A percentile compares a stretch with the other conserved stretches of the same genome.
Evolutionary conservation across 1,140 invertebrate species (phyloP).

Genomic region (Vollenhovia emeryi): DNA sequence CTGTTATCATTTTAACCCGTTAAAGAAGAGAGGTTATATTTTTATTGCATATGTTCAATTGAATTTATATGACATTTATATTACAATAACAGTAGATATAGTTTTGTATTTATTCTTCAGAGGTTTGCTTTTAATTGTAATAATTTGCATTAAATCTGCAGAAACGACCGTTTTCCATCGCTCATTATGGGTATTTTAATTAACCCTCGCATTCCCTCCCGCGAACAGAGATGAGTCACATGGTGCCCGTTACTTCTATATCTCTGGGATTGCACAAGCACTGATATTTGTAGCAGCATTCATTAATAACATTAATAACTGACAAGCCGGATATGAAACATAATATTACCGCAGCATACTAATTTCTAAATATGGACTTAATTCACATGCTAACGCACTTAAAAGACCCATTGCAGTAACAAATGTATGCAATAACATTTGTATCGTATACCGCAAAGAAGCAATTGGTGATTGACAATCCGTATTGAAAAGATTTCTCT

Average conservation of each 20-base stretch:
- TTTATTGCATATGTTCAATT: background rate
- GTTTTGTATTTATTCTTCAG: background rate
- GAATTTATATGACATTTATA: background rate
- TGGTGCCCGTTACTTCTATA: slow-evolving; percentile 56
- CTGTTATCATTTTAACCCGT: background rate
- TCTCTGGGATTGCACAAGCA: slow-evolving; percentile 28
- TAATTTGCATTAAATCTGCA: background rate
- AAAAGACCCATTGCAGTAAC: background rate
- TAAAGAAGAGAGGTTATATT: background rate
- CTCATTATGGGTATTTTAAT: slow-evolving; percentile 40
- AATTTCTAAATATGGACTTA: background rate
- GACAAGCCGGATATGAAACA: background rate
- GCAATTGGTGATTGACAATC: background rate
- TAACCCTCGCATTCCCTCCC: background rate
- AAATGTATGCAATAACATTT: background rate
- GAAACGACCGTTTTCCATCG: background rate
- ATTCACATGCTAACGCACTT: slow-evolving; percentile 16
- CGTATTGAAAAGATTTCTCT: background rate
- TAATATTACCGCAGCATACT: background rate
- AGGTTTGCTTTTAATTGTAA: background rate
- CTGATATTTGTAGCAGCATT: slow-evolving; percentile 22
- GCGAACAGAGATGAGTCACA: slow-evolving; percentile 13
- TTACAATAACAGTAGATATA: background rate
- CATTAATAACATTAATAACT: slow-evolving; percentile 50
- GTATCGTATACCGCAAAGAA: background rate